Conservation (phyloP, 2,797 vertebrate genomes). For the Ptychobarbus kaznakovi region DNA sequence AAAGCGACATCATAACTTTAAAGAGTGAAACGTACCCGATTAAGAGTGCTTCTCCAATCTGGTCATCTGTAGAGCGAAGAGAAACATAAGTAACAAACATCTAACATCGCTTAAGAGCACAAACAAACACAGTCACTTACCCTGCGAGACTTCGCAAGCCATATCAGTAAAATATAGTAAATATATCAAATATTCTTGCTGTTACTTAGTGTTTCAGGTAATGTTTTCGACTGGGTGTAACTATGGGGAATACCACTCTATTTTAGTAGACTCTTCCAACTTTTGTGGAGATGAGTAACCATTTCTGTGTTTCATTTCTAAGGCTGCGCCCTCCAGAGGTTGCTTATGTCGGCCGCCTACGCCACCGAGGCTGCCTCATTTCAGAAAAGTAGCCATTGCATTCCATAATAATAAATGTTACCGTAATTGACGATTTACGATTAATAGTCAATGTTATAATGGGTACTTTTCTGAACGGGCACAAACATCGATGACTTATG, state of each 20-base stretch:
- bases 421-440: neutral
- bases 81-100: neutral
- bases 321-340: neutral
- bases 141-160: constrained; percentile 33
- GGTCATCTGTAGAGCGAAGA: constrained; percentile 34
- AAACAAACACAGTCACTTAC: constrained; percentile 24
- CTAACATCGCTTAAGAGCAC: neutral
- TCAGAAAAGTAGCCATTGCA: neutral
- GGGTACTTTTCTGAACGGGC: neutral
- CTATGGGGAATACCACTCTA: neutral
- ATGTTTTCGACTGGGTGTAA: neutral
- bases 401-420: neutral
- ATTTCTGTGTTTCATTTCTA: neutral
- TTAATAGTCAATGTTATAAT: neutral
- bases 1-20: neutral
- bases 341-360: neutral
- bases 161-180: neutral
- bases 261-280: neutral
- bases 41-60: constrained; percentile 52
- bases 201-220: neutral
- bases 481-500: neutral
- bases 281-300: neutral
- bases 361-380: neutral
- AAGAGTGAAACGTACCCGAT: constrained; percentile 29
- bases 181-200: neutral